Evolutionary conservation across 1,140 invertebrate species (phyloP).

Genomic region (Rhysida immarginata): DNA sequence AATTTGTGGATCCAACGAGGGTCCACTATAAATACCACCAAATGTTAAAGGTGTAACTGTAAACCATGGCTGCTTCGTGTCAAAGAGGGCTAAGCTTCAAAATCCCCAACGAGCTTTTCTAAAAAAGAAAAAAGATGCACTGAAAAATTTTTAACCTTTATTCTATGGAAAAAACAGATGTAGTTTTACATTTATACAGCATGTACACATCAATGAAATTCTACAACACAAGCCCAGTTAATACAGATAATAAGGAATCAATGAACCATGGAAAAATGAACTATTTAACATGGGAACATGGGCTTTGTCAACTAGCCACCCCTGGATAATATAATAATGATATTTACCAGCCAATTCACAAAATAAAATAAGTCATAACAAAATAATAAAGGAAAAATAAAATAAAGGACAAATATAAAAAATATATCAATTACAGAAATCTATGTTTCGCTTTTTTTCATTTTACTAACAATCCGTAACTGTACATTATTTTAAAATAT

Average conservation of each 20-base stretch:
- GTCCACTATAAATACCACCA: too few relatives aligned
- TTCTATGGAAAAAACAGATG: slow-evolving; percentile 9
- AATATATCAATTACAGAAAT: too few relatives aligned
- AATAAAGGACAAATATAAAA: too few relatives aligned
- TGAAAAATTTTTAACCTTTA: slow-evolving; percentile 7
- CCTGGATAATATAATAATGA: not conserved
- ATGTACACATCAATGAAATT: slow-evolving; percentile 9
- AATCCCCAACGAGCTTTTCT: too few relatives aligned
- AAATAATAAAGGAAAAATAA: too few relatives aligned
- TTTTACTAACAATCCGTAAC: not conserved
- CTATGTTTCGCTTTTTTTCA: too few relatives aligned
- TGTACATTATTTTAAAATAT: slow-evolving; percentile 1
- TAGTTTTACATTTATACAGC: slow-evolving; percentile 10
- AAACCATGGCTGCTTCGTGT: too few relatives aligned
- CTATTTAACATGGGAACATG: not conserved
- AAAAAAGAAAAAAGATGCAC: not conserved
- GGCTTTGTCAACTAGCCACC: not conserved
- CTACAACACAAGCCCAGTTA: slow-evolving; percentile 7
- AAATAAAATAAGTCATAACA: not conserved
- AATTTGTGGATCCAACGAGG: too few relatives aligned
- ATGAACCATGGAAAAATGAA: not conserved
- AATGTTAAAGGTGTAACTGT: too few relatives aligned
- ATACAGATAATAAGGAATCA: slow-evolving; percentile 1
- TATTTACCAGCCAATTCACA: not conserved
- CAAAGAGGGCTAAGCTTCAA: too few relatives aligned